Evolutionary conservation across 2,113 vertebrate species (phyloP).

Genomic region (Cinclus mexicanus): DNA sequence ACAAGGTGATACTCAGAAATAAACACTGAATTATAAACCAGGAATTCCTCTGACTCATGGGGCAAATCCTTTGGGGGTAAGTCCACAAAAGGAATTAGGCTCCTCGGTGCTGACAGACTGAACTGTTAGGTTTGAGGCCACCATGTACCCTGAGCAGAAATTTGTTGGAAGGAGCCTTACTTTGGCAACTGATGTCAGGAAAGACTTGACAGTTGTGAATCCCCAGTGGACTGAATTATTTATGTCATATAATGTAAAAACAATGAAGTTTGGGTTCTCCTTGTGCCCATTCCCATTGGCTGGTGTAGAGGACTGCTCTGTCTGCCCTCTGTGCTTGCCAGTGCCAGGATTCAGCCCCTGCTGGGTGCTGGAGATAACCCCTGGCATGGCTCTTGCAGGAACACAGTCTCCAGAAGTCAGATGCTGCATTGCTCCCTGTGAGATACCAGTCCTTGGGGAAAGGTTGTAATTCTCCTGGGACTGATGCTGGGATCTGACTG

Average conservation of each 20-base stretch:
- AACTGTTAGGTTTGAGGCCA: slow-evolving; percentile 44
- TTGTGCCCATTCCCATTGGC: not conserved
- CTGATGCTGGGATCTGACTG: not conserved
- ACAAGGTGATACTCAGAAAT: slow-evolving; percentile 61
- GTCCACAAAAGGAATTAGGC: slow-evolving; percentile 40
- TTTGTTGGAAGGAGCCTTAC: not conserved
- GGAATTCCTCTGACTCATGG: slow-evolving; percentile 67
- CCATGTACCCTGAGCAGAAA: not conserved
- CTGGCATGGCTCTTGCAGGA: not conserved
- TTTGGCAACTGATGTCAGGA: slow-evolving; percentile 17
- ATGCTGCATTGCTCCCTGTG: not conserved
- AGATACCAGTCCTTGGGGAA: not conserved
- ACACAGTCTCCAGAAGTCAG: not conserved
- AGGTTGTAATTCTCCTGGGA: not conserved
- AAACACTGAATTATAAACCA: slow-evolving; percentile 64
- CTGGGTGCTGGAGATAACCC: not conserved
- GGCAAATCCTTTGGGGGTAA: slow-evolving; percentile 53
- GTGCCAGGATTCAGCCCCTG: not conserved
- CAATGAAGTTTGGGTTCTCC: not conserved
- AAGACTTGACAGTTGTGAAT: slow-evolving; percentile 29
- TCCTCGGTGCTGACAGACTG: not conserved
- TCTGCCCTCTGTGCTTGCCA: not conserved
- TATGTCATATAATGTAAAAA: not conserved
- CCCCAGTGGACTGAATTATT: slow-evolving; percentile 24
- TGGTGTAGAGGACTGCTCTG: not conserved